Evolutionary conservation across 2,113 vertebrate genomes (phyloP), one percentile per base, ranked within the genome.

Genomic region (Coracopsis vasa): DNA sequence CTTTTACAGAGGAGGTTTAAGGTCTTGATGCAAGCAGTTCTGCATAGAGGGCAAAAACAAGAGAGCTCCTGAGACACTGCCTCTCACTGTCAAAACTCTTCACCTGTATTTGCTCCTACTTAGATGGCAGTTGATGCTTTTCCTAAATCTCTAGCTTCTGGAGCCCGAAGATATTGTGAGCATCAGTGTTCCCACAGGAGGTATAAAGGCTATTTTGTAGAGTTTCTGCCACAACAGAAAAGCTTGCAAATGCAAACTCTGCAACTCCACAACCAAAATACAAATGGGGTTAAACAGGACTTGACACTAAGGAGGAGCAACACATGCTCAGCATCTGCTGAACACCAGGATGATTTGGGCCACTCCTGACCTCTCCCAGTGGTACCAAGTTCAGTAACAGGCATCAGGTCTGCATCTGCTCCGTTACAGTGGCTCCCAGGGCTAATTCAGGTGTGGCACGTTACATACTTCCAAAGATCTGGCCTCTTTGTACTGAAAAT

Each of bases 1-100:
- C 92, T 96, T 97, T 96, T 91, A 90, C 81, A 80, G 83, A 86
- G 94, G 79, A 70, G 73, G 86, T 92, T 97, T 97, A 97, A 97
- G 89, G 85, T 91, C 88, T 96, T 42, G 93, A 96, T 54, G 89
- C 12, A 44, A 96, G 90, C 48, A 94, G 45, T 91, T 95, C 86
- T 81, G 94, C 95, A 82, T 78, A 92, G 88, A 88, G 77, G 86
- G 61, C 91, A 94, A 91, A 86, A 93, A 53, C 16, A 53, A 94
- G 71, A 85, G 48, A 44, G 48, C 88, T 94, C 92, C 67, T 53
- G 92, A 90, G 80, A 88, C 83, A 10, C 14, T 23, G 51, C 20
- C 62, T 90, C 77, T 80, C 37, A 7, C 37, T 11, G 2, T 45
- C 86, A 62, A 42, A 94, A 72, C 69, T 66, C 65, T 86, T 75